Base-by-base conservation (phyloP, 2,113 vertebrate species). In the Archilochus colubris region DNA sequence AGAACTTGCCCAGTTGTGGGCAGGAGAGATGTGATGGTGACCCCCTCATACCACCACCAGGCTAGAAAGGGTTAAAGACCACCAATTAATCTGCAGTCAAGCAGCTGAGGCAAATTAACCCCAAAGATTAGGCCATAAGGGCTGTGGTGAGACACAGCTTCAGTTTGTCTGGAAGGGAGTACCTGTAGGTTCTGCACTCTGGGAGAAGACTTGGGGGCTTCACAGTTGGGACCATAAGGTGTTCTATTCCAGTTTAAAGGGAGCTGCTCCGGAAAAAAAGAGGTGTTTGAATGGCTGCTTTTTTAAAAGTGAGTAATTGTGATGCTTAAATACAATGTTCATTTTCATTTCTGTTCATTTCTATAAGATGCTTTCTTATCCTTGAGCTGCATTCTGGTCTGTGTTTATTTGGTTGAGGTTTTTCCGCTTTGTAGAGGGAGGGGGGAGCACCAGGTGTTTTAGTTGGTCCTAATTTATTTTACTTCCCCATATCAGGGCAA, bases 401-500 rank as follows among this genome's bases (percentile, higher is more conserved):
- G 4, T 51, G 23, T 43, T 57, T 80, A 21, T 72, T 44, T 73
- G 74, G 8, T 18, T 64, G 74, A 58, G 5, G 6, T 63, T 87
- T 78, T 14, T 15, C 8, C 79, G 0, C 55, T 69, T 40, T 31
- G 6, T 4, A 7, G 15, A 7, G 16, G 3, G 9, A 33, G 33
- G 14, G 51, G 10, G 6, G 10, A 33, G 14, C 22, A 66, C 25
- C 3, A 43, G 12, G 4, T 59, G 9, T 31, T 67, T 17, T 5
- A 68, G 6, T 11, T 68, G 17, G 3, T 40, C 19, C 23, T 2
- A 4, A 1, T 13, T 53, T 48, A 40, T 20, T 78, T 5, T 5
- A 5, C 21, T 5, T 54, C 75, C 11, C 6, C 51, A 5, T 58
- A 16, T 0, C 4, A 2, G 17, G 9, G 7, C 2, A 16, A 31